Evolutionary conservation across 2,113 vertebrate genomes (phyloP), one percentile per base, ranked within the genome.

Genomic region (Rhinogobius similis): DNA sequence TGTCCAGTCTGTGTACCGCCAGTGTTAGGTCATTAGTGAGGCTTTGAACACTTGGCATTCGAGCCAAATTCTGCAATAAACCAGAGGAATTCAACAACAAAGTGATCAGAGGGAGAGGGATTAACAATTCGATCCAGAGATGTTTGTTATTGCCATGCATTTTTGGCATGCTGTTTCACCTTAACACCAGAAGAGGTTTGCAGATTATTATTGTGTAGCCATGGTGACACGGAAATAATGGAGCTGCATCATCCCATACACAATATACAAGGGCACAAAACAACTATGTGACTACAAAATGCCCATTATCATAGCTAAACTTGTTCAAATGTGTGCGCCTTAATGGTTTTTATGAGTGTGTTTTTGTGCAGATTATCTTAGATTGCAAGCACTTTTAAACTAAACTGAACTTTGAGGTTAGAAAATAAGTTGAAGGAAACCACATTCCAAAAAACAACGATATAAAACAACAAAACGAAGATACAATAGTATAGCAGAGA

Each of bases 41-140:
- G 70, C 84, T 89, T 86, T 79, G 87, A 88, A 89, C 78, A 68
- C 65, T 71, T 72, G 62, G 78, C 68, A 81, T 81, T 70, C 16
- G 43, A 18, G 39, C 58, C 76, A 61, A 76, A 81, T 84, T 81
- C 69, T 48, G 72, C 78, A 73, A 86, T 88, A 89, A 90, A 91
- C 53, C 79, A 21, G 68, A 84, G 71, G 68, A 82, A 84, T 88
- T 84, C 66, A 68, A 78, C 75, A 68, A 77, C 75, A 72, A 76
- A 84, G 80, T 83, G 61, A 70, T 75, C 78, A 43, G n/a, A 61
- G 68, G n/a, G 23, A 64, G 68, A 65, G 67, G 56, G 46, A 36
- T 84, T 86, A 78, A 66, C 67, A 77, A 76, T 75, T 73, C 71
- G 72, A 85, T 83, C 65, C 71, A 77, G 69, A 36, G 41, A 77